Evolutionary conservation across 2,888 invertebrate species (phyloP), one percentile per base, ranked within the genome.

Genomic region (Alviniconcha strummeri): DNA sequence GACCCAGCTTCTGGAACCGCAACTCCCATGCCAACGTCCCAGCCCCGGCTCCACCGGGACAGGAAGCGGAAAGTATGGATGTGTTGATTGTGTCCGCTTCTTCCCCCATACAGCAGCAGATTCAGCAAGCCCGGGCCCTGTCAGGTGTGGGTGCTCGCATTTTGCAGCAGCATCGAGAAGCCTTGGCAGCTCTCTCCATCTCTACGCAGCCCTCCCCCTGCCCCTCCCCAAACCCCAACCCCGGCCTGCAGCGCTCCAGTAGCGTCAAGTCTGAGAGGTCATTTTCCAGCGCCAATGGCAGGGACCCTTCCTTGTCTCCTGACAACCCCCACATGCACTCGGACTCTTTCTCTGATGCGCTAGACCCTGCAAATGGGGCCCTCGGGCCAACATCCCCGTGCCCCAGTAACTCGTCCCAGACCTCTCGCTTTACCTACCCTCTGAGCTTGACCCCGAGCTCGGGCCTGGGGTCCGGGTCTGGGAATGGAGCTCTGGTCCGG

Each of bases 211-310:
- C 64, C 55, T 74, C 78, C 77, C 84, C 56, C 76, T 78, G 56
- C 74, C 84, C 57, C 17, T 84, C 56, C 71, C 86, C 74, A n/a
- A 57, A 72, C 17, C 84, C 52, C 56, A 80, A 54, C 64, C 54
- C 77, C 79, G 52, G 83, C 64, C 87, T 92, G 36, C 90, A 91
- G 56, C 88, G 93, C 9, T 93, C 93, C 69, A 91, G 91, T 87
- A 92, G 93, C 85, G 91, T 92, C 87, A 90, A 91, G 94, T 98
- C 98, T 74, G 98, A 98, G 36, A 98, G 98, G 94, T 98, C 98
- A 15, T n/a, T 69, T 36, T 19, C 80, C n/a, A 69, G 69, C 52
- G n/a, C 64, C 13, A 98, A 98, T 94, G 98, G 98, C 94, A 90
- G 90, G 57, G 86, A 88, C 80, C 87, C 86, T 75, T 84, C 86